Conservation (phyloP, 2,797 vertebrate species). For the Onychomys leucogaster region DNA sequence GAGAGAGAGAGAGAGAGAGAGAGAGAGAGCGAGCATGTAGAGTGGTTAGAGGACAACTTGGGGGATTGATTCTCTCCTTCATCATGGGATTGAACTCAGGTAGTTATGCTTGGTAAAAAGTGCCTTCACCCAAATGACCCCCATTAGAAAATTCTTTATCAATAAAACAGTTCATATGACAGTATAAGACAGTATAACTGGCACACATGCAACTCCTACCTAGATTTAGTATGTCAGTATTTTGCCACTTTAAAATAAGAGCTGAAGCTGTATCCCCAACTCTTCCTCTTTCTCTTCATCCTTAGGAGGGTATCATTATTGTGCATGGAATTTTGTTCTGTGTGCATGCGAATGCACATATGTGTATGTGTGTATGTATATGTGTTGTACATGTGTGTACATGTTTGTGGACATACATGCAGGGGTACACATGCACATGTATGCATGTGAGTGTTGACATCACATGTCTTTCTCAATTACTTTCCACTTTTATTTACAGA, state of each 20-base stretch:
- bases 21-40: no score
- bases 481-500: background rate
- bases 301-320: background rate
- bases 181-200: background rate
- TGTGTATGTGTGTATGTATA: background rate
- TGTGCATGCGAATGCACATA: accelerated
- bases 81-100: background rate
- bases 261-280: background rate
- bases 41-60: background rate
- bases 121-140: background rate
- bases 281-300: background rate
- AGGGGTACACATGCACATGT: background rate
- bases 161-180: conserved; percentile 28
- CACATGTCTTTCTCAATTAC: background rate
- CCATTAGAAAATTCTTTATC: background rate
- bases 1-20: no score
- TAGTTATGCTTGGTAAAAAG: background rate
- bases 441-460: background rate
- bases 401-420: background rate
- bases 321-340: background rate
- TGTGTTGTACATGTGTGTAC: background rate
- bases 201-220: background rate
- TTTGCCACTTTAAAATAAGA: background rate
- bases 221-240: conserved; percentile 5
- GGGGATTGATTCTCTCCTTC: no score